These are phyloP conservation scores for Tribolium castaneum DNA, from an alignment of 1,140 invertebrate species.

Conservation along the genomic window DNA sequence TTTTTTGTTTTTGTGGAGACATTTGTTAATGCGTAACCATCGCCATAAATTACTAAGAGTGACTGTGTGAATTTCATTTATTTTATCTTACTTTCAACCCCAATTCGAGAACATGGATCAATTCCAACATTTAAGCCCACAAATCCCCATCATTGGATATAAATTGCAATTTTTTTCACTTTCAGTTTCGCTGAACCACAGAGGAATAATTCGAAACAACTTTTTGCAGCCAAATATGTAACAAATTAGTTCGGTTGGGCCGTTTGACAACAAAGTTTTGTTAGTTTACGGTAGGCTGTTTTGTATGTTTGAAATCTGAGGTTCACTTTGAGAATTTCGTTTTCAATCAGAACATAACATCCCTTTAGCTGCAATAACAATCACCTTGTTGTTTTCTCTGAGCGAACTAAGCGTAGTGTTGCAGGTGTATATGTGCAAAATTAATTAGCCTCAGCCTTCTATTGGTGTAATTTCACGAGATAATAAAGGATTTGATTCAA, in stretches of 20 bases:
- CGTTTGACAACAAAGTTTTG: background rate
- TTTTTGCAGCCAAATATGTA: background rate
- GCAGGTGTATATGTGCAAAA: slow-evolving; percentile 20
- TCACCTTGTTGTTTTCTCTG: background rate
- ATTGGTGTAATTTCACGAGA: slow-evolving; percentile 1
- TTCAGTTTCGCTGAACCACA: background rate
- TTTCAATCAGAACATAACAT: background rate
- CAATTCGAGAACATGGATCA: slow-evolving; percentile 2
- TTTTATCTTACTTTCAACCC: slow-evolving; percentile 10
- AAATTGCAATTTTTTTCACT: slow-evolving; percentile 21
- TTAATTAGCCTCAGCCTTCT: slow-evolving; percentile 5
- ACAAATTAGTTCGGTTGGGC: background rate
- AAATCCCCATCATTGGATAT: slow-evolving; percentile 9
- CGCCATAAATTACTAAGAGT: background rate
- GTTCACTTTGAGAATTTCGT: background rate
- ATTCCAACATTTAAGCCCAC: slow-evolving; percentile 5
- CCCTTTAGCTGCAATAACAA: slow-evolving; percentile 1
- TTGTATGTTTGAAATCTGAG: background rate
- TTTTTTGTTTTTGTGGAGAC: background rate
- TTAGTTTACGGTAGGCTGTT: background rate
- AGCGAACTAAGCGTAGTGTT: background rate
- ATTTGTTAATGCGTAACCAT: background rate
- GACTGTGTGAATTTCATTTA: slow-evolving; percentile 1
- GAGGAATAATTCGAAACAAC: background rate
- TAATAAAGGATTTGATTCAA: slow-evolving; percentile 19